phyloP scores from a whole-genome alignment of 37 sponge, comb jelly and placozoan species.

The Lycopodina hypogea region DNA sequence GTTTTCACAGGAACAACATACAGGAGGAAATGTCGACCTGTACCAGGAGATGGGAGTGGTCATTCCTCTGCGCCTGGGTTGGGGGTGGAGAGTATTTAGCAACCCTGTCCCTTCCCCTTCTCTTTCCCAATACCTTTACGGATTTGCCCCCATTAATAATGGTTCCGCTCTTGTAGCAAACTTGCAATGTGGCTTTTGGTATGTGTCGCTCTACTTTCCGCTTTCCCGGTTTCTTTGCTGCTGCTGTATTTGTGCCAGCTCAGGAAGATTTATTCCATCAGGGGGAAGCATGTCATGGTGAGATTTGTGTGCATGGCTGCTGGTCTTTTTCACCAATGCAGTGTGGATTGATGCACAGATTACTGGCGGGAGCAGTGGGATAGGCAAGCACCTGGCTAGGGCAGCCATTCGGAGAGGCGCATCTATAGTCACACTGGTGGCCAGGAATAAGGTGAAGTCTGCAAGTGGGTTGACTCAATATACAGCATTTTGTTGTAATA shows the following conservation, averaged over 20 bases:
- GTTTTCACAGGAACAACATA: no score
- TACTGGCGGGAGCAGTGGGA: conserved; percentile 91
- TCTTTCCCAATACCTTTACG: no score
- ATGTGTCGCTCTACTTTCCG: background rate
- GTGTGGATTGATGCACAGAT: conserved; percentile 34
- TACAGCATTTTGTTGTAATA: no score
- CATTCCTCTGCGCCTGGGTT: no score
- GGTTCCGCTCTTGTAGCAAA: no score
- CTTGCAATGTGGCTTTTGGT: background rate
- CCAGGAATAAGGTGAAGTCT: conserved; percentile 57
- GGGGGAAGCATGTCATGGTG: conserved; percentile 69
- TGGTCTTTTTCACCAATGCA: no score
- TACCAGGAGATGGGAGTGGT: no score
- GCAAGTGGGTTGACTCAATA: background rate
- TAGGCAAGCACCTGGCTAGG: conserved; percentile 75
- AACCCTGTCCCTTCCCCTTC: no score
- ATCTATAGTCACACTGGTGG: conserved; percentile 66
- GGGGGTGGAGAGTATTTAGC: no score
- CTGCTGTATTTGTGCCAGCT: conserved; percentile 22
- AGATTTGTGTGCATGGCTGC: background rate
- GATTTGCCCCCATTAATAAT: no score
- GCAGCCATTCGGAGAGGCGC: conserved; percentile 67
- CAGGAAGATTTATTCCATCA: conserved; percentile 35
- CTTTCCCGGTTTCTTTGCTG: background rate
- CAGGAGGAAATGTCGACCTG: no score